These are phyloP conservation scores for Gorsachius goisagi DNA, from an alignment of 2,113 vertebrate genomes.

Conservation along the genomic window DNA sequence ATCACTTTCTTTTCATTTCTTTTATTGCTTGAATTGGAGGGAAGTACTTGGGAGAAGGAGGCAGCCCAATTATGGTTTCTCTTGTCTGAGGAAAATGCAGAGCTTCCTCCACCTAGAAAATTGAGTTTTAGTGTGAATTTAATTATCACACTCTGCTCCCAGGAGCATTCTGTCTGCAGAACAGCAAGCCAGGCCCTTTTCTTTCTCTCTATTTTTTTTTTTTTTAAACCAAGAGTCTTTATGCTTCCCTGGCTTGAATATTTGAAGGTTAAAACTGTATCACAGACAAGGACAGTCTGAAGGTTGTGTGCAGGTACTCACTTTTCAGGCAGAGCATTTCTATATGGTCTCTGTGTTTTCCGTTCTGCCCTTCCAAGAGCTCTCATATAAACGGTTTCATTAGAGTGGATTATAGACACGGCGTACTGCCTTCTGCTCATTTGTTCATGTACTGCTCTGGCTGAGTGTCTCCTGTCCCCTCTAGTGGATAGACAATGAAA, in stretches of 20 bases:
- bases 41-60: background rate
- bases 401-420: background rate
- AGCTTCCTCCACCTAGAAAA: background rate
- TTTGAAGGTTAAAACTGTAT: background rate
- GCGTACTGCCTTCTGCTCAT: accelerated
- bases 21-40: background rate
- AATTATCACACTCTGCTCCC: background rate
- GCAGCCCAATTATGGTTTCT: background rate
- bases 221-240: background rate
- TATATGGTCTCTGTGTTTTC: background rate
- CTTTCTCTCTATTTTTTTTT: background rate
- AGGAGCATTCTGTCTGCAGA: background rate
- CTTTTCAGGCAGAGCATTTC: background rate
- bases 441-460: background rate
- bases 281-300: background rate
- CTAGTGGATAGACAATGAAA: background rate
- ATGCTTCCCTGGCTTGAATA: background rate
- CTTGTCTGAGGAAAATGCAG: background rate
- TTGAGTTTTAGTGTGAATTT: background rate
- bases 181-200: background rate
- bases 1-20: background rate
- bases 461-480: background rate
- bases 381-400: background rate
- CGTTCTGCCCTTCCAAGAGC: background rate
- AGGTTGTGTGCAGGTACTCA: background rate